Evolutionary conservation across 2,888 invertebrate species (phyloP).

Genomic region (Dolichopus griseipennis): DNA sequence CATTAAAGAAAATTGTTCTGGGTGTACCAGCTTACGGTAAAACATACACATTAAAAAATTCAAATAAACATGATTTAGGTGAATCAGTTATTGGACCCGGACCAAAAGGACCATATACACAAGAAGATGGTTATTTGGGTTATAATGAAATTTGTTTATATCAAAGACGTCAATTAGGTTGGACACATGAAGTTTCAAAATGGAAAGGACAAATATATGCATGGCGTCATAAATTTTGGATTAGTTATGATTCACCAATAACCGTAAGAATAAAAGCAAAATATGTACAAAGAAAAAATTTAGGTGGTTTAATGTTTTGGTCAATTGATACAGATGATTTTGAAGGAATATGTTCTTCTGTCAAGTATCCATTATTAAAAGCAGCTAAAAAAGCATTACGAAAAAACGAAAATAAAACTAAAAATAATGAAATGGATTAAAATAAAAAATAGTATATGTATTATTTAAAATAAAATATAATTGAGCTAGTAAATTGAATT

Average conservation of each 20-base stretch:
- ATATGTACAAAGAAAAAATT: slow-evolving; percentile 34
- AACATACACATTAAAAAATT: slow-evolving; percentile 35
- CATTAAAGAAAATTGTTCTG: slow-evolving; percentile 37
- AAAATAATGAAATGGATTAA: too few species aligned
- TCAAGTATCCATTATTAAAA: slow-evolving; percentile 38
- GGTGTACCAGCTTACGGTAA: slow-evolving; percentile 43
- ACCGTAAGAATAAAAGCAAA: slow-evolving; percentile 37
- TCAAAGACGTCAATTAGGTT: slow-evolving; percentile 24
- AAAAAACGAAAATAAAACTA: too few species aligned
- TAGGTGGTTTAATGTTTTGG: slow-evolving; percentile 49
- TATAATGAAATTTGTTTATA: slow-evolving; percentile 29
- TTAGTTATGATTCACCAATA: slow-evolving; percentile 40
- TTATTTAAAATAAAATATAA: too few species aligned
- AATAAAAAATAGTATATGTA: too few species aligned
- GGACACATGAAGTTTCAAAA: slow-evolving; percentile 31
- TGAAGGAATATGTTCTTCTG: slow-evolving; percentile 32
- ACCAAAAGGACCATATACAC: slow-evolving; percentile 26
- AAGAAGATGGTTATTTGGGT: slow-evolving; percentile 27
- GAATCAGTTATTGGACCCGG: slow-evolving; percentile 26
- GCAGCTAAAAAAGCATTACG: slow-evolving; percentile 28
- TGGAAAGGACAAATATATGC: slow-evolving; percentile 36
- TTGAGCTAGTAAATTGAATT: too few species aligned
- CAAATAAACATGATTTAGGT: slow-evolving; percentile 35
- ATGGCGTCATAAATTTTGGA: slow-evolving; percentile 37
- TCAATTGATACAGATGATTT: slow-evolving; percentile 49